Percentiles rank a stretch among this genome's conserved stretches.
Conservation (phyloP, 1,140 invertebrate species). For the Aphis craccivora region DNA sequence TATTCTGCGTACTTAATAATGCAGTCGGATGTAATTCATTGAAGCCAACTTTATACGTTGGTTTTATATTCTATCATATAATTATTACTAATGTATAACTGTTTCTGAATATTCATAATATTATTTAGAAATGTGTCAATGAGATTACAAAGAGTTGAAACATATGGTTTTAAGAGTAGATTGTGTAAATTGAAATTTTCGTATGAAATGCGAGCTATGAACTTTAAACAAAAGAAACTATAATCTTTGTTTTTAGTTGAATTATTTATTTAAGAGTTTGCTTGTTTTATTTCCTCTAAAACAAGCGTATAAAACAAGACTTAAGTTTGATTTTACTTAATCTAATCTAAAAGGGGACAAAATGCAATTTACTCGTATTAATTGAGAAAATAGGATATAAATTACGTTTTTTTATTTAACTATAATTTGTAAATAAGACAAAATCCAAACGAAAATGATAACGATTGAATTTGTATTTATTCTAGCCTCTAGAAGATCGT, state of each 20-base stretch:
- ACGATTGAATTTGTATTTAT: neutral
- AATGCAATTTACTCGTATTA: neutral
- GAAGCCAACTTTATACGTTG: neutral
- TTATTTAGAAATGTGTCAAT: neutral
- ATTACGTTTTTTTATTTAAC: neutral
- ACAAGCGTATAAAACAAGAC: neutral
- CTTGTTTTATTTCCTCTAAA: neutral
- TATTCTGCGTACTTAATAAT: neutral
- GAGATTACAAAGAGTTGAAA: neutral
- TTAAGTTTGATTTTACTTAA: neutral
- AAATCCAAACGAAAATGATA: neutral
- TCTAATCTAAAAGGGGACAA: neutral
- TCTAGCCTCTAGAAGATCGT: neutral
- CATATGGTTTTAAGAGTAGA: neutral
- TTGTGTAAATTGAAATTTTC: neutral
- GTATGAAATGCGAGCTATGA: neutral
- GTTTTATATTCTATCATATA: neutral
- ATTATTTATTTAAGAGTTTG: neutral
- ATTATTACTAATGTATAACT: neutral
- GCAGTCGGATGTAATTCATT: neutral
- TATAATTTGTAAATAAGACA: neutral
- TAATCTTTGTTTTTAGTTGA: neutral
- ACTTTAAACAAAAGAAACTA: neutral
- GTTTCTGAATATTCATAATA: neutral
- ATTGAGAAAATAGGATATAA: neutral